Conservation (phyloP, 2,113 vertebrate genomes). For the Cyanoramphus novaezelandiae region DNA sequence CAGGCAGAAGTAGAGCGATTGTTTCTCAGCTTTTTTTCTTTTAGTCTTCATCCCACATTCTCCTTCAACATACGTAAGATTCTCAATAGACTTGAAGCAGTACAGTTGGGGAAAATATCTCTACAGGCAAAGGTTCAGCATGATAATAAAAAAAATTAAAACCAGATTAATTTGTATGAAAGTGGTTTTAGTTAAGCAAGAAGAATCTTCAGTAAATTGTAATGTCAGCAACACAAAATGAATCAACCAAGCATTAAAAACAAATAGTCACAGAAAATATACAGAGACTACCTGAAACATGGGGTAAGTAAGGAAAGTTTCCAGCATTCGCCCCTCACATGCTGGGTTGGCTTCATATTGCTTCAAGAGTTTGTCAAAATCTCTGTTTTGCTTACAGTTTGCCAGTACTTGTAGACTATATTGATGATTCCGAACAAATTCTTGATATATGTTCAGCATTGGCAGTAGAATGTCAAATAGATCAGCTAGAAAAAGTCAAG, state of each 20-base stretch:
- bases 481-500: slow-evolving; percentile 83
- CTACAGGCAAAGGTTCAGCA: background rate
- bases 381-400: slow-evolving; percentile 98
- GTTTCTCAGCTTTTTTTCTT: background rate
- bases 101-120: background rate
- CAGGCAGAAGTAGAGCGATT: background rate
- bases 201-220: background rate
- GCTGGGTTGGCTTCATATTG: slow-evolving; percentile 96
- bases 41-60: background rate
- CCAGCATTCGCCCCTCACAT: slow-evolving; percentile 95
- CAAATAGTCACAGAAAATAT: background rate
- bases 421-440: slow-evolving; percentile 98
- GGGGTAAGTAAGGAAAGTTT: slow-evolving; percentile 97
- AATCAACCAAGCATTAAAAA: background rate
- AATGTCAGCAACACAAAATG: background rate
- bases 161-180: background rate
- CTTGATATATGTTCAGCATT: slow-evolving; percentile 99
- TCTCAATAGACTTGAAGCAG: background rate
- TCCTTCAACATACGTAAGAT: background rate
- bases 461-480: slow-evolving; percentile 98
- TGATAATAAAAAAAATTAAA: background rate
- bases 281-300: slow-evolving; percentile 92
- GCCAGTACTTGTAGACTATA: slow-evolving; percentile 97
- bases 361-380: slow-evolving; percentile 98
- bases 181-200: background rate